These are phyloP conservation scores for Capreolus pygargus DNA, from an alignment of 2,113 vertebrate species.

Conservation along the genomic window DNA sequence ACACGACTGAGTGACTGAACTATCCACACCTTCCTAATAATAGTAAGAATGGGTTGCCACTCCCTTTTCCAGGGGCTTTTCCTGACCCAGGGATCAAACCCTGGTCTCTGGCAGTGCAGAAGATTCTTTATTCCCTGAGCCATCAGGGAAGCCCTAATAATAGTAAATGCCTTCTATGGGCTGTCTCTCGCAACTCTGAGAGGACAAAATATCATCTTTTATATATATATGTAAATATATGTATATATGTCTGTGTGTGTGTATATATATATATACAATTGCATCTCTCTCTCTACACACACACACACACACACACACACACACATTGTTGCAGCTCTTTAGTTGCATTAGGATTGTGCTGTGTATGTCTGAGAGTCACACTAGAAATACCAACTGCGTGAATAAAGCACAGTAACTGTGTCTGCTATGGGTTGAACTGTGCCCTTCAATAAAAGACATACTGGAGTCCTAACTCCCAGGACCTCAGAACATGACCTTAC, in stretches of 20 bases:
- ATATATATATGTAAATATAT: background rate
- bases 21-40: background rate
- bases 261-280: no score
- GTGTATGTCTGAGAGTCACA: background rate
- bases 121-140: background rate
- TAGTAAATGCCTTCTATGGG: background rate
- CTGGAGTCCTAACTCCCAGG: background rate
- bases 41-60: background rate
- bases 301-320: no score
- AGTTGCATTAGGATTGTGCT: background rate
- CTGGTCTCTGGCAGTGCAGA: background rate
- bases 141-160: background rate
- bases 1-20: background rate
- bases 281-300: background rate
- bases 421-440: background rate
- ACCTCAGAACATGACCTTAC: background rate
- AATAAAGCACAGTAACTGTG: background rate
- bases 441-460: background rate
- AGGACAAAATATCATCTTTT: background rate
- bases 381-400: background rate
- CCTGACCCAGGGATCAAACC: background rate
- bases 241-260: no score
- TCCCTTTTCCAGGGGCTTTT: background rate
- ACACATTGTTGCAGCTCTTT: background rate
- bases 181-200: background rate